Evolutionary conservation across 2,797 vertebrate genomes (phyloP), one percentile per base, ranked within the genome.

Genomic region (Epinephelus coioides): DNA sequence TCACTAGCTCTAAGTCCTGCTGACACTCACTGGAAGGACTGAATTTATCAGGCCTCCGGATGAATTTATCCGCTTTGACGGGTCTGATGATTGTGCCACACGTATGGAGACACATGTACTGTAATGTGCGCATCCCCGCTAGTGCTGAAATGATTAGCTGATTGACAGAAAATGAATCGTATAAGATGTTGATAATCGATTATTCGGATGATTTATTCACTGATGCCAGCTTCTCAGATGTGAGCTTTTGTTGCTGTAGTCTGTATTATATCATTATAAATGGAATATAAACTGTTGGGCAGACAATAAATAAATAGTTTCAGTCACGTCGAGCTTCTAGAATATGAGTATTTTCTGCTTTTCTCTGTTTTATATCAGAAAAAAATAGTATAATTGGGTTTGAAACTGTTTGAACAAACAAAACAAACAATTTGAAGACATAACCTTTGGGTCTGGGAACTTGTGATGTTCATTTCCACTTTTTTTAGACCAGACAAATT

Each of bases 11-110:
- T 85, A 73, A 82, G 63, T 82, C 72, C 43, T 46, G 55, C 65
- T 72, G 86, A 81, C 82, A 78, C 27, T 70, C 23, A 40, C 63
- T 76, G 57, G 65, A 63, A 46, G 78, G 51, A 38, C 47, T 38
- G 67, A 49, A 44, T 73, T 54, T 44, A 43, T 83, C 62, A 30
- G n/a, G 62, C 73, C 51, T 50, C 15, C 1, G 9, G 69, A 62
- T 73, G 53, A 38, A 54, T 79, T 56, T 55, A 67, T 90, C 38
- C 40, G 50, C 13, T 71, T 9, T n/a, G 79, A 78, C 83, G 61
- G n/a, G 23, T 76, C 21, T 2, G n/a, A 18, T 68, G 59, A 79
- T 76, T n/a, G 30, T n/a, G 18, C 11, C 73, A 27, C 43, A 27
- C 50, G 19, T 11, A 8, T 60, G 19, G 53, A 71, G 11, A 46